phyloP scores from a whole-genome alignment of 2,797 vertebrate species.

The Bryconaethiops microstoma region DNA sequence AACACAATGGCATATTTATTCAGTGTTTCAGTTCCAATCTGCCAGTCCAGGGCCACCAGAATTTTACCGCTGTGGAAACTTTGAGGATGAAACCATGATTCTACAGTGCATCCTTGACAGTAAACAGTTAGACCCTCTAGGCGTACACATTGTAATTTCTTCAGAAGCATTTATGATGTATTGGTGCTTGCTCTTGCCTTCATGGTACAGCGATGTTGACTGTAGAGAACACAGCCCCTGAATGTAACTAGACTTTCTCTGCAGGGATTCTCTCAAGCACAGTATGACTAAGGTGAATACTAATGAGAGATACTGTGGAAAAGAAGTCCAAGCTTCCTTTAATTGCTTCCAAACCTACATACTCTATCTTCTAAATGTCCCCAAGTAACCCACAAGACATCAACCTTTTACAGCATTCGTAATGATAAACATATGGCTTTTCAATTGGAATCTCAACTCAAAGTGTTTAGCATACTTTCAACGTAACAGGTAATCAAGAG shows the following conservation, averaged over 20 bases:
- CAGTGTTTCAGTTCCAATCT: conserved; percentile 49
- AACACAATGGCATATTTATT: conserved; percentile 44
- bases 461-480: neutral
- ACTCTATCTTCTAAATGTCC: conserved; percentile 14
- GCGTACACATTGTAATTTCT: conserved; percentile 7
- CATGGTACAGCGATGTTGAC: neutral
- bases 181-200: conserved; percentile 7
- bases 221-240: conserved; percentile 4
- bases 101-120: conserved; percentile 31
- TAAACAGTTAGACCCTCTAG: conserved; percentile 18
- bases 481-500: neutral
- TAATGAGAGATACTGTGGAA: neutral
- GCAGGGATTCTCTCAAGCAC: conserved; percentile 4
- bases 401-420: neutral
- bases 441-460: neutral
- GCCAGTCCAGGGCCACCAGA: neutral
- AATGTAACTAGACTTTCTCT: neutral
- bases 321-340: conserved; percentile 14
- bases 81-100: conserved; percentile 22
- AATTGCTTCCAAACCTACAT: conserved; percentile 10
- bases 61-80: conserved; percentile 12
- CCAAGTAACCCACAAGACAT: neutral
- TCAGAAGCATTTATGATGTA: neutral
- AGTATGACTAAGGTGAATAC: neutral
- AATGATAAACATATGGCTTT: neutral